Conservation (phyloP, 2,113 vertebrate species). For the Himantopus leucocephalus region DNA sequence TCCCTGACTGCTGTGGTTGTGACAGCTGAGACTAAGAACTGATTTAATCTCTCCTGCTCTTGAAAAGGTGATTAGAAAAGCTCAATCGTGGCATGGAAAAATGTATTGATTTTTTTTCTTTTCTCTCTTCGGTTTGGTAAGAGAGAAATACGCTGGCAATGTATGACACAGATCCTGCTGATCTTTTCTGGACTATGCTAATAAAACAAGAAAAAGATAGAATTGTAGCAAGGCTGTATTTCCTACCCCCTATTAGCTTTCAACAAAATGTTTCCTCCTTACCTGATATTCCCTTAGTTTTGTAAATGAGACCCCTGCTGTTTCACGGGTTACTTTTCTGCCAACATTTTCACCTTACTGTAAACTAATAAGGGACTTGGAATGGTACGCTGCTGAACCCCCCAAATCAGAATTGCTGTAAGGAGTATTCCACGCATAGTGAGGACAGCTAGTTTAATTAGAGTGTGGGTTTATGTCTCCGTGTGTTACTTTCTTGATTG, state of each 20-base stretch:
- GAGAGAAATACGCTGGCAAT: neutral
- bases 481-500: neutral
- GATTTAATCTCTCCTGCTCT: neutral
- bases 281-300: neutral
- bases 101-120: slow-evolving; percentile 5
- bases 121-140: neutral
- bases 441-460: neutral
- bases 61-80: neutral
- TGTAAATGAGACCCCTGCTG: accelerated
- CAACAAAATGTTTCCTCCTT: neutral
- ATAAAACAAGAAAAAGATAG: neutral
- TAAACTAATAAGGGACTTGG: neutral
- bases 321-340: neutral
- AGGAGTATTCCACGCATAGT: neutral
- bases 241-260: accelerated
- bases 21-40: slow-evolving; percentile 27
- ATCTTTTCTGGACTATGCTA: neutral
- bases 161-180: neutral
- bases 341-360: neutral
- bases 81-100: neutral
- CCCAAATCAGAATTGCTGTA: neutral
- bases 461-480: neutral
- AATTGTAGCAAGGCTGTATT: neutral
- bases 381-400: neutral
- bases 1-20: neutral